Evolutionary conservation across 2,113 vertebrate species (phyloP), one percentile per base, ranked within the genome.

Genomic region (Pelecanus crispus): DNA sequence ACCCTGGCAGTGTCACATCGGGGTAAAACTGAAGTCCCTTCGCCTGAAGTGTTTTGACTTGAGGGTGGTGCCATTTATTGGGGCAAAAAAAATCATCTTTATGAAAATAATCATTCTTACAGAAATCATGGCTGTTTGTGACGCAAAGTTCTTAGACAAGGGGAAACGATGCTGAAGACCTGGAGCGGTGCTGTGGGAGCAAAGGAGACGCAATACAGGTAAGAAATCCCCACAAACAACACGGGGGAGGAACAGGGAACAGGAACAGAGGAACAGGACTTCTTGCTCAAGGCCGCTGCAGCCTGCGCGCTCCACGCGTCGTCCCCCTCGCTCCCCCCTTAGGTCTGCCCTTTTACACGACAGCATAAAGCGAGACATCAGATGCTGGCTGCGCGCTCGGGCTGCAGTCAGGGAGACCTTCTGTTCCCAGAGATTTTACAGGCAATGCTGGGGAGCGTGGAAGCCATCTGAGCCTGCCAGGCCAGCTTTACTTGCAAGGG

Each of bases 361-460:
- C 63, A 8, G 63, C 65, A 11, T 28, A 7, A 19, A 63, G 10
- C 3, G 25, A 56, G 49, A 6, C n/a, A 31, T 7, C 62, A 1
- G 44, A 2, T 0, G 11, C 49, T 26, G 32, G 8, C 34, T 20
- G 25, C 2, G 25, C 1, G 15, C 67, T 59, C 6, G 6, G 36
- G 36, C 58, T 28, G 74, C 53, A 9, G 28, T 7, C 59, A 42
- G 28, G 45, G 47, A 19, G 5, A 29, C 32, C 11, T 42, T 62
- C 31, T 11, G 45, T 3, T 44, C 61, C 34, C 66, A 3, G 17
- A 6, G 50, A 6, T 42, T 44, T 7, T 13, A 15, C 70, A 13
- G 74, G 42, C 36, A 36, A 8, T 3, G 31, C 31, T 25, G 45
- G 32, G 56, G 29, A 56, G 50, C 11, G 2, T 1, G 14, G 73